Percentiles rank a stretch among this genome's conserved stretches.
These are phyloP conservation scores for Drosophila barbarae DNA, from an alignment of 2,888 invertebrate species.

Conservation along the genomic window DNA sequence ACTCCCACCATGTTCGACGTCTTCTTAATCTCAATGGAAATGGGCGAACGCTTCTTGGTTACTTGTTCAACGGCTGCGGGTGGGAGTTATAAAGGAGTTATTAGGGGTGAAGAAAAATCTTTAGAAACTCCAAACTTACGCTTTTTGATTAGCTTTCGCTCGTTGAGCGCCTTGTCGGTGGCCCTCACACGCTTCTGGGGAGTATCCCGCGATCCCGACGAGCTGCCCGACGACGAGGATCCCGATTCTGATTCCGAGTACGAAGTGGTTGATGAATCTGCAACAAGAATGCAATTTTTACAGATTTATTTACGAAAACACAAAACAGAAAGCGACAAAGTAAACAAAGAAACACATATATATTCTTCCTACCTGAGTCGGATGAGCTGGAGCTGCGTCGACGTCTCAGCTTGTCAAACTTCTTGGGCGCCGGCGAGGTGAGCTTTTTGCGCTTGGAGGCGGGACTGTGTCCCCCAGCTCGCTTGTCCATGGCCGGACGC, in stretches of 20 bases:
- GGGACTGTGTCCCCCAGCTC: constrained; percentile 69
- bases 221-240: constrained; percentile 78
- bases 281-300: not conserved
- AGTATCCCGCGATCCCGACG: constrained; percentile 76
- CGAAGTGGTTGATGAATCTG: constrained; percentile 77
- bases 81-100: not conserved
- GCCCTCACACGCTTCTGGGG: constrained; percentile 73
- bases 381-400: constrained; percentile 78
- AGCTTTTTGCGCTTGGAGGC: constrained; percentile 75
- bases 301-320: too few relatives aligned
- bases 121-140: constrained; percentile 53
- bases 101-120: not conserved
- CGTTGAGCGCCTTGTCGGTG: constrained; percentile 71
- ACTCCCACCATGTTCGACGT: constrained; percentile 74
- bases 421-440: constrained; percentile 72
- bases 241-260: constrained; percentile 79
- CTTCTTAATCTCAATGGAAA: constrained; percentile 79
- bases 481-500: constrained; percentile 72
- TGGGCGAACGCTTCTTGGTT: constrained; percentile 79
- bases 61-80: constrained; percentile 70
- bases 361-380: constrained; percentile 67
- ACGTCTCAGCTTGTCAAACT: constrained; percentile 69
- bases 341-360: too few relatives aligned
- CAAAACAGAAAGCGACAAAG: too few relatives aligned
- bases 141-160: constrained; percentile 78